Evolutionary conservation across 2,113 vertebrate genomes (phyloP).

Genomic region (Cariama cristata): DNA sequence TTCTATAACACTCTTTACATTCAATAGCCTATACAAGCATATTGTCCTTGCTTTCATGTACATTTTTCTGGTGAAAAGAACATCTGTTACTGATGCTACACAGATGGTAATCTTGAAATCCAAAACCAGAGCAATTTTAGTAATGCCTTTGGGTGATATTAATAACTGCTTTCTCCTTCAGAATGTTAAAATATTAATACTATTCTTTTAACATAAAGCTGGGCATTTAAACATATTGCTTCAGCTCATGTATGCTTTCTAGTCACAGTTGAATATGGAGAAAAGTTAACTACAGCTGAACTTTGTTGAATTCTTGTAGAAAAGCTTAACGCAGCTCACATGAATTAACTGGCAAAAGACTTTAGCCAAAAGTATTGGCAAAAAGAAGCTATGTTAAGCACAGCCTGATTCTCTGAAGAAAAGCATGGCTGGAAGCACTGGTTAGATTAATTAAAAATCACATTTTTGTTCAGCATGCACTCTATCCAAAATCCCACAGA

Average conservation of each 20-base stretch:
- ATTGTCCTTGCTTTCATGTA: constrained; percentile 45
- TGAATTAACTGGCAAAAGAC: neutral
- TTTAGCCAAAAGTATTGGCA: neutral
- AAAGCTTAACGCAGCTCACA: neutral
- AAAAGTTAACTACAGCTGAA: constrained; percentile 10
- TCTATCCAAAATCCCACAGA: neutral
- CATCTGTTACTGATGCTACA: constrained; percentile 57
- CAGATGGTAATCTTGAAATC: constrained; percentile 61
- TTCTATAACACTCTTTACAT: neutral
- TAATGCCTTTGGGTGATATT: constrained; percentile 53
- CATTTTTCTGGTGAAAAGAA: constrained; percentile 60
- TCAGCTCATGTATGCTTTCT: neutral
- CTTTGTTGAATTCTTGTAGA: neutral
- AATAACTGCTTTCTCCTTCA: constrained; percentile 46
- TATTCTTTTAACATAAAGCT: constrained; percentile 28
- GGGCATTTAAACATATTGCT: neutral
- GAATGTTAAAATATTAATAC: constrained; percentile 58
- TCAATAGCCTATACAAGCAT: constrained; percentile 14
- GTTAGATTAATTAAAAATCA: neutral
- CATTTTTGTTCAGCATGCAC: neutral
- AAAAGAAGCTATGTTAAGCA: neutral
- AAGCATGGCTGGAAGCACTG: neutral
- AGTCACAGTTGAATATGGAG: neutral
- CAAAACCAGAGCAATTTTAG: constrained; percentile 47
- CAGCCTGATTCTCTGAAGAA: neutral